Evolutionary conservation across 2,888 invertebrate genomes (phyloP).

Genomic region (Philhelius pedissequus): DNA sequence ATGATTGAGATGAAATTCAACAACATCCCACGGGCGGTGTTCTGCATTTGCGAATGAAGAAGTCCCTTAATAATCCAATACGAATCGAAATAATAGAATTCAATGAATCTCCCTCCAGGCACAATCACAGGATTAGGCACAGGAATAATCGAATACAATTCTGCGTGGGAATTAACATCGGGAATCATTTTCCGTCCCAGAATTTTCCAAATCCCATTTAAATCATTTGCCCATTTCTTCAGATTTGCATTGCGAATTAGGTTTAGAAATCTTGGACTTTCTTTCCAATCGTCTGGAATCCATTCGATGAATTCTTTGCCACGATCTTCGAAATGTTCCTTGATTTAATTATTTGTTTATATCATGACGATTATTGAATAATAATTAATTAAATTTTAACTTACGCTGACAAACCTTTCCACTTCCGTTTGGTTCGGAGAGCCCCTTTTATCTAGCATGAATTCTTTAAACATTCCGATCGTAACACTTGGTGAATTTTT

Average conservation of each 20-base stretch:
- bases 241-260: constrained; percentile 86
- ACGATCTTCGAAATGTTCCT: constrained; percentile 82
- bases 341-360: background rate
- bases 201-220: constrained; percentile 87
- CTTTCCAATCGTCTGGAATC: constrained; percentile 87
- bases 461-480: constrained; percentile 81
- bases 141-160: constrained; percentile 91
- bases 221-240: constrained; percentile 85
- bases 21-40: constrained; percentile 90
- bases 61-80: constrained; percentile 96
- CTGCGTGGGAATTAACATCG: constrained; percentile 84
- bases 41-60: constrained; percentile 89
- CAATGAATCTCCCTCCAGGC: constrained; percentile 93
- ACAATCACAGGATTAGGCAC: constrained; percentile 92
- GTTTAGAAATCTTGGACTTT: constrained; percentile 86
- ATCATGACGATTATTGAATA: background rate
- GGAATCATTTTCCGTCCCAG: constrained; percentile 88
- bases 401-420: constrained; percentile 77
- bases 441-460: constrained; percentile 80
- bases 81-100: constrained; percentile 97
- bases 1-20: constrained; percentile 91
- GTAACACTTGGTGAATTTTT: constrained; percentile 84
- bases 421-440: constrained; percentile 75
- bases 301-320: constrained; percentile 87
- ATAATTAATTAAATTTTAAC: constrained; percentile 31